Evolutionary conservation across 2,113 vertebrate species (phyloP).

Genomic region (Stegostoma tigrinum): DNA sequence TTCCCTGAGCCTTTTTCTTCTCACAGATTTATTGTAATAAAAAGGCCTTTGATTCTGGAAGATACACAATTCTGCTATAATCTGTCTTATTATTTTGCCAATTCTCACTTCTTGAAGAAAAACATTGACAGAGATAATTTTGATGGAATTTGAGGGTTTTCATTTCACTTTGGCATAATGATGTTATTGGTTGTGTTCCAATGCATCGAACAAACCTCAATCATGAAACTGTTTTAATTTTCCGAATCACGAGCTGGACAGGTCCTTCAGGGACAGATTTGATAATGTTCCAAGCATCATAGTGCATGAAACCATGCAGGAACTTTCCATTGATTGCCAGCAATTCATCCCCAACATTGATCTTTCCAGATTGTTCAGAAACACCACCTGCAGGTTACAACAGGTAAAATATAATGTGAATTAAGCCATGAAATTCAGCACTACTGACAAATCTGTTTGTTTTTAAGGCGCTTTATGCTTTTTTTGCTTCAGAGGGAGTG

Average conservation of each 20-base stretch:
- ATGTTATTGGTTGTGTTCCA: not conserved
- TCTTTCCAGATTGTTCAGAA: constrained; percentile 71
- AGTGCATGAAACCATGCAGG: constrained; percentile 77
- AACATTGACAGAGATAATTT: constrained; percentile 42
- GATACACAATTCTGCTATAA: not conserved
- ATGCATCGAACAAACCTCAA: not conserved
- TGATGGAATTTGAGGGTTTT: constrained; percentile 21
- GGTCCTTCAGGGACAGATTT: constrained; percentile 75
- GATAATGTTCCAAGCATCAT: constrained; percentile 86
- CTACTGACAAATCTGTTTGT: not conserved
- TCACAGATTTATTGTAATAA: not conserved
- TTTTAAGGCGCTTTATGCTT: not conserved
- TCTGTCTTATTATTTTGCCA: not conserved
- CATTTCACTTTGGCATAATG: constrained; percentile 17
- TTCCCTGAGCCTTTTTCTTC: not conserved
- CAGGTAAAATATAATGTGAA: not conserved
- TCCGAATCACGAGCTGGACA: constrained; percentile 74
- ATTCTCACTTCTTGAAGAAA: not conserved
- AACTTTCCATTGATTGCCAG: constrained; percentile 78
- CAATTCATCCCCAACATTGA: constrained; percentile 82
- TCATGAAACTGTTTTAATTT: constrained; percentile 64
- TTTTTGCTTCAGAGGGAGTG: not conserved
- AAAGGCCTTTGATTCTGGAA: not conserved
- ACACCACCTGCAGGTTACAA: constrained; percentile 67
- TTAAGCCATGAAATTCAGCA: not conserved